Evolutionary conservation across 37 sponge, comb jelly and placozoan species (phyloP), one percentile per base, ranked within the genome.

Genomic region (Axinella damicornis): DNA sequence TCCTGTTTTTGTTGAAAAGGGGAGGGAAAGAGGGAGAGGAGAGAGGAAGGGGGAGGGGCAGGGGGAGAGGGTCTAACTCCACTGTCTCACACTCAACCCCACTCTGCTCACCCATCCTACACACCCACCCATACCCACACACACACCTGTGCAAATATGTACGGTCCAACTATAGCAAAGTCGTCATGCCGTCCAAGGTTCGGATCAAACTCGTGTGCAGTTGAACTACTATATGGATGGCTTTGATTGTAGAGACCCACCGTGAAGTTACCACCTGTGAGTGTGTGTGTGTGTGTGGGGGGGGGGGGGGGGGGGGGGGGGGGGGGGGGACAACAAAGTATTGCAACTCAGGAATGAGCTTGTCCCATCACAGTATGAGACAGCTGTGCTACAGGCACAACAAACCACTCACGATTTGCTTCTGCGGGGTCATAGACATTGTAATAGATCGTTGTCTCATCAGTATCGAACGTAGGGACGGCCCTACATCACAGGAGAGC

Each of bases 61-160:
- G 41, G 79, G 19, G n/a, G 65, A 20, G 32, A 57, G 57, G 2
- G 33, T 9, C 46, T 46, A n/a, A n/a, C n/a, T n/a, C n/a, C n/a
- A n/a, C n/a, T n/a, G n/a, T n/a, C n/a, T n/a, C n/a, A n/a, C n/a
- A n/a, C n/a, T n/a, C n/a, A n/a, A n/a, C n/a, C n/a, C n/a, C n/a
- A n/a, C n/a, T n/a, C n/a, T n/a, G n/a, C n/a, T n/a, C n/a, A n/a
- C n/a, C n/a, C n/a, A 46, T 46, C 46, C 4, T 46, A 46, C 46
- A 46, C 46, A 46, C 9, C 6, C 9, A 46, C 46, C 4, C 46
- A 46, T 9, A 46, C 46, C 4, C 46, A 46, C 46, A 46, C 46
- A 46, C 46, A 46, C 76, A 86, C 88, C 69, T 71, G 57, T 65
- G 57, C 86, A 82, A 88, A 93, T 32, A 93, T 88, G 78, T 88